These are phyloP conservation scores for Acrocephalus kingi DNA, from an alignment of 2,113 vertebrate species.

Conservation along the genomic window DNA sequence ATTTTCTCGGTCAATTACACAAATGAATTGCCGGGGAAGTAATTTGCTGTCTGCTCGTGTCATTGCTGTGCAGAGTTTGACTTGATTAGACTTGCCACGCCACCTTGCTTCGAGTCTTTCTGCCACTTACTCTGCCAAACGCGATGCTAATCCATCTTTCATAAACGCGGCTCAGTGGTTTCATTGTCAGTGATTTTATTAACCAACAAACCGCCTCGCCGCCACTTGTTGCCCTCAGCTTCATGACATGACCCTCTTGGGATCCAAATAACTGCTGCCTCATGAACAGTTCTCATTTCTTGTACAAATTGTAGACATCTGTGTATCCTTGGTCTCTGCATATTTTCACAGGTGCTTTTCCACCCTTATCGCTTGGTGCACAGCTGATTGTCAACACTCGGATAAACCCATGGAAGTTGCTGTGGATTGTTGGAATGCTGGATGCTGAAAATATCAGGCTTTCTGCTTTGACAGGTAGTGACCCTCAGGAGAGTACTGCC, in stretches of 20 bases:
- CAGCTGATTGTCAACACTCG: fast-evolving
- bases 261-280: not conserved
- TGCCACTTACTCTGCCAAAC: not conserved
- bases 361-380: fast-evolving
- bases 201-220: not conserved
- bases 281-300: not conserved
- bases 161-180: not conserved
- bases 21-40: not conserved
- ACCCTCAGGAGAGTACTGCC: no score
- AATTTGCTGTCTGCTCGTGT: not conserved
- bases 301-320: not conserved
- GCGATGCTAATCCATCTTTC: not conserved
- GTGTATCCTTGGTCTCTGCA: not conserved
- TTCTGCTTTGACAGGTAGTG: no score
- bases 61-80: not conserved
- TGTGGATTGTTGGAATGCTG: no score
- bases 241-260: not conserved
- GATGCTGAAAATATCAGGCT: no score
- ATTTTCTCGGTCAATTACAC: not conserved
- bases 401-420: not conserved
- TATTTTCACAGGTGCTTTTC: not conserved
- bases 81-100: not conserved
- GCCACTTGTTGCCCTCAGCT: not conserved
- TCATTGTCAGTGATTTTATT: not conserved
- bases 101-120: not conserved